phyloP scores from a whole-genome alignment of 1,140 invertebrate species.

The Pararge aegeria region DNA sequence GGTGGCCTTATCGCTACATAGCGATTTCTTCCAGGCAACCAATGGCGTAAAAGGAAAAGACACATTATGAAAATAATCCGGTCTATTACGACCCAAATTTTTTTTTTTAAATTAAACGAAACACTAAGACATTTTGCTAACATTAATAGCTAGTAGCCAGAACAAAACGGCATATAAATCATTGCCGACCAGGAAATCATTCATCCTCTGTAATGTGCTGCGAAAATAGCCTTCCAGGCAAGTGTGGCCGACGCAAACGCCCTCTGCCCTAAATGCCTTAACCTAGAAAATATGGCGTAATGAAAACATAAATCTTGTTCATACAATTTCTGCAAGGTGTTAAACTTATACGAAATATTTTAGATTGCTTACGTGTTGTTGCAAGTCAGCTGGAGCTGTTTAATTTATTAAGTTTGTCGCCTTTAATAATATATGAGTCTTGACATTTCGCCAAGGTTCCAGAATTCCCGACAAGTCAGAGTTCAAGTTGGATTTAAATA shows the following conservation, averaged over 20 bases:
- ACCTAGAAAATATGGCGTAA: slow-evolving; percentile 56
- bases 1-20: too few species aligned
- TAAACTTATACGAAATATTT: slow-evolving; percentile 36
- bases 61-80: too few species aligned
- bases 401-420: slow-evolving; percentile 33
- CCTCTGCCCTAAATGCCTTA: slow-evolving; percentile 66
- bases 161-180: slow-evolving; percentile 67
- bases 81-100: too few species aligned
- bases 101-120: too few species aligned
- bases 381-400: slow-evolving; percentile 17
- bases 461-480: slow-evolving; percentile 15
- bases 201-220: slow-evolving; percentile 76
- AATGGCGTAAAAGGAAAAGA: too few species aligned
- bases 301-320: slow-evolving; percentile 61
- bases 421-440: slow-evolving; percentile 21
- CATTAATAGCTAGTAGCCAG: slow-evolving; percentile 35
- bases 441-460: slow-evolving; percentile 17
- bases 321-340: slow-evolving; percentile 40
- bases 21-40: too few species aligned
- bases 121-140: not conserved
- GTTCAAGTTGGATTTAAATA: slow-evolving; percentile 16
- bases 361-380: slow-evolving; percentile 27
- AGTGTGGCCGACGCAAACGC: slow-evolving; percentile 58
- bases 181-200: slow-evolving; percentile 73
- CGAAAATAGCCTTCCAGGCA: slow-evolving; percentile 75